Evolutionary conservation across 2,888 invertebrate species (phyloP).

Genomic region (Machimus rusticus): DNA sequence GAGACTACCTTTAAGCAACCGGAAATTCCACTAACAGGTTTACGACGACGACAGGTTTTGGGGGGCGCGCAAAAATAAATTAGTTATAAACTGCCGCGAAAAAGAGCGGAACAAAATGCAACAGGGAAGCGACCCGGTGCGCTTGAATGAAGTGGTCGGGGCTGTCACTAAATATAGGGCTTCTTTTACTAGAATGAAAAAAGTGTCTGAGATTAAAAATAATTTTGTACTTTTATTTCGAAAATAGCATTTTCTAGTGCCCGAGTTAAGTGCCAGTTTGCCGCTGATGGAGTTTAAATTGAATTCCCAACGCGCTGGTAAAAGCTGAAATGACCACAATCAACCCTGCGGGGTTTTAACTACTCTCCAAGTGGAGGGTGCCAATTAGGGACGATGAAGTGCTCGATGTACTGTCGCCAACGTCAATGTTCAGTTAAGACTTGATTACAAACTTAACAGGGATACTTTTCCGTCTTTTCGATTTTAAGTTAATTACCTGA

Average conservation of each 20-base stretch:
- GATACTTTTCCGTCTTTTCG: neutral
- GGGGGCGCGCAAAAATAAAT: neutral
- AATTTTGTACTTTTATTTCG: neutral
- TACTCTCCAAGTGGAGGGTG: neutral
- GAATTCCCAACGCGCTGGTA: neutral
- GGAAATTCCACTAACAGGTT: constrained; percentile 27
- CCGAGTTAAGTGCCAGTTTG: neutral
- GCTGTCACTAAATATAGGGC: neutral
- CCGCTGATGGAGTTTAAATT: neutral
- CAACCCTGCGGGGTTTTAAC: neutral
- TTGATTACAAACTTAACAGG: neutral
- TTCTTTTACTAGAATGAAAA: neutral
- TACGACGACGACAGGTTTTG: neutral
- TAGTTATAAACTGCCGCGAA: neutral
- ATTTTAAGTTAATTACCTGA: neutral
- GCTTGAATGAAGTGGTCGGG: neutral
- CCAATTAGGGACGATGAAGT: neutral
- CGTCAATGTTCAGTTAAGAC: neutral
- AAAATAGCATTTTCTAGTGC: neutral
- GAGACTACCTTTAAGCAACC: constrained; percentile 36
- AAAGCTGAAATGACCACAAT: neutral
- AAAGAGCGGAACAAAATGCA: neutral
- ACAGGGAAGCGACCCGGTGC: neutral
- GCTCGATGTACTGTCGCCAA: neutral
- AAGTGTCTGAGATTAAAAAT: neutral